phyloP scores from a whole-genome alignment of 2,888 invertebrate species.

The Apamea crenata region DNA sequence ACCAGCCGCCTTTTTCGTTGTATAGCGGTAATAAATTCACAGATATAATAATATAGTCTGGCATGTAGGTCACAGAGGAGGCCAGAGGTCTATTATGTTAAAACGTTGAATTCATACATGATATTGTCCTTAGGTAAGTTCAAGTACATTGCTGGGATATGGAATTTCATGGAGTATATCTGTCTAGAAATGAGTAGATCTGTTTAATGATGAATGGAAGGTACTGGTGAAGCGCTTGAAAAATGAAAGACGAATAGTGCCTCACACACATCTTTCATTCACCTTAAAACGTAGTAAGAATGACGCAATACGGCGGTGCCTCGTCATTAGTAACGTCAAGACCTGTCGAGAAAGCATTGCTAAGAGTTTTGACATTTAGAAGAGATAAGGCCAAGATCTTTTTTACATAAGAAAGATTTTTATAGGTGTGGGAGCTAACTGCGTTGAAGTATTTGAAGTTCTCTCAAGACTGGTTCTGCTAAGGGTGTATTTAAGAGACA shows the following conservation, averaged over 20 bases:
- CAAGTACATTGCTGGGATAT: slow-evolving; percentile 25
- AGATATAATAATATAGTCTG: slow-evolving; percentile 29
- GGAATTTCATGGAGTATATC: not conserved
- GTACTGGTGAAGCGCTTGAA: not conserved
- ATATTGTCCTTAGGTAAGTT: slow-evolving; percentile 48
- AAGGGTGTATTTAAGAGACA: not conserved
- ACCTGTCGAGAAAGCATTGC: slow-evolving; percentile 36
- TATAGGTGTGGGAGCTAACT: slow-evolving; percentile 36
- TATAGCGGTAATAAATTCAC: slow-evolving; percentile 35
- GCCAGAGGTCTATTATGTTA: slow-evolving; percentile 32
- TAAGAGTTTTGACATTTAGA: slow-evolving; percentile 53
- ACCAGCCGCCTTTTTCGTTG: not conserved
- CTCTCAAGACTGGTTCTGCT: not conserved
- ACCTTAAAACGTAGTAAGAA: slow-evolving; percentile 16
- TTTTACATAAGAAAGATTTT: slow-evolving; percentile 16
- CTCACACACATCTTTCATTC: slow-evolving; percentile 33
- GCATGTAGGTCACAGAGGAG: slow-evolving; percentile 40
- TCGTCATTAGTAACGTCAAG: slow-evolving; percentile 46
- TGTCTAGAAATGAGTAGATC: not conserved
- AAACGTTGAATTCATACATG: slow-evolving; percentile 49
- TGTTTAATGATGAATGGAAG: not conserved
- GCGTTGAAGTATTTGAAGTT: slow-evolving; percentile 30
- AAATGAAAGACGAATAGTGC: not conserved
- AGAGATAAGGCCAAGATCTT: slow-evolving; percentile 22
- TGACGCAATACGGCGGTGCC: slow-evolving; percentile 35